Evolutionary conservation across 1,140 invertebrate genomes (phyloP), one percentile per base, ranked within the genome.

Genomic region (Ceratina calcarata): DNA sequence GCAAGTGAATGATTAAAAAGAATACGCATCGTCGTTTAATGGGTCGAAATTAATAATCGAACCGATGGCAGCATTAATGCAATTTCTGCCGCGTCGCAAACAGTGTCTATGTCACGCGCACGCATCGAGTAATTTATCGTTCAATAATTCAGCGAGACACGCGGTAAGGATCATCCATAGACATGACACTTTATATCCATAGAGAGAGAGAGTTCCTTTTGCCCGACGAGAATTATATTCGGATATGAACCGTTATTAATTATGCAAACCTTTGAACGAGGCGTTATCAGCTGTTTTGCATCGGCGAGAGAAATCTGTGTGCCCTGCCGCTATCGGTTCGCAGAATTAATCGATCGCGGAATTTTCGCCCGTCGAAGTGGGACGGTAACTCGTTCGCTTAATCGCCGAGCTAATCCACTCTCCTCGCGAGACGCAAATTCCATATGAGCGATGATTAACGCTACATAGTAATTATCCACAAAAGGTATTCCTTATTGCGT

Each of bases 41-140:
- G 2, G 4, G 22, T 62, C 62, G 53, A 64, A 71, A 61, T 64
- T 62, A 78, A 62, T 71, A 78, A 78, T 78, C 62, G 15, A 24
- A 10, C 2, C 58, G 67, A 2, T 20, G n/a, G 24, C 49, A 4
- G 58, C 60, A n/a, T 62, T 61, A 37, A 64, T 72, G 68, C 58
- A 57, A 64, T 72, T 70, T 78, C 68, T 55, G 57, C 18, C 32
- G 57, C 45, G 66, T 62, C 49, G 60, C 68, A 64, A 71, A 78
- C 68, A 78, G 49, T 51, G 20, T 37, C 24, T n/a, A 45, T 71
- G 68, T 45, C 20, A n/a, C 68, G 27, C 22, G 24, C 67, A 55
- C 45, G 51, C 76, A 45, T n/a, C n/a, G 66, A 72, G 71, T 72
- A 78, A 72, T 78, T 71, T 64, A 78, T 7, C 45, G 57, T 69